phyloP scores from a whole-genome alignment of 1,140 invertebrate genomes.

The Zaprionus africanus region DNA sequence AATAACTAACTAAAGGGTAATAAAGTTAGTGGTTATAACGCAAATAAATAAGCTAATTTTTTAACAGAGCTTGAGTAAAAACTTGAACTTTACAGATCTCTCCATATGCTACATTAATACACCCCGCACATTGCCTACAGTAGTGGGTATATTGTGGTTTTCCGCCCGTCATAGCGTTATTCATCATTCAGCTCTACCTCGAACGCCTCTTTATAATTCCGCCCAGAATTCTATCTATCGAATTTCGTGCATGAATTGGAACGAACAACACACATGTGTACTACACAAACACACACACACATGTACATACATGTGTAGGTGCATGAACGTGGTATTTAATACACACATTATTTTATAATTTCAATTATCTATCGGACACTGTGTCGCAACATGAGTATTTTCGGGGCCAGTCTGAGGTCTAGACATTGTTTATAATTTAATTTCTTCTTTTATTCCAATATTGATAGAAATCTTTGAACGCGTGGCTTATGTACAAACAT shows the following conservation, averaged over 20 bases:
- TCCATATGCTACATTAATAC: not conserved
- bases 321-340: constrained; percentile 23
- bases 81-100: not conserved
- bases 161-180: not conserved
- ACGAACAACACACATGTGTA: constrained; percentile 7
- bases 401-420: constrained; percentile 38
- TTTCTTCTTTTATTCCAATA: constrained; percentile 16
- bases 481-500: constrained; percentile 26
- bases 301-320: not conserved
- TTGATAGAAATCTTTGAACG: constrained; percentile 42
- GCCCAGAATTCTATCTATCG: constrained; percentile 24
- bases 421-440: constrained; percentile 43
- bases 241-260: constrained; percentile 30
- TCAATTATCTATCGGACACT: constrained; percentile 45
- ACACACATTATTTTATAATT: constrained; percentile 40
- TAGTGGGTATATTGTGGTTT: constrained; percentile 11
- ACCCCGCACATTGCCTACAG: not conserved
- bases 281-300: not conserved
- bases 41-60: not conserved
- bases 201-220: constrained; percentile 12
- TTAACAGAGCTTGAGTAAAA: not conserved
- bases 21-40: too few relatives aligned
- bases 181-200: constrained; percentile 7
- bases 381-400: constrained; percentile 27
- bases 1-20: not conserved